These are phyloP conservation scores for Drosophila gunungcola DNA, from an alignment of 1,140 invertebrate genomes.

Conservation along the genomic window DNA sequence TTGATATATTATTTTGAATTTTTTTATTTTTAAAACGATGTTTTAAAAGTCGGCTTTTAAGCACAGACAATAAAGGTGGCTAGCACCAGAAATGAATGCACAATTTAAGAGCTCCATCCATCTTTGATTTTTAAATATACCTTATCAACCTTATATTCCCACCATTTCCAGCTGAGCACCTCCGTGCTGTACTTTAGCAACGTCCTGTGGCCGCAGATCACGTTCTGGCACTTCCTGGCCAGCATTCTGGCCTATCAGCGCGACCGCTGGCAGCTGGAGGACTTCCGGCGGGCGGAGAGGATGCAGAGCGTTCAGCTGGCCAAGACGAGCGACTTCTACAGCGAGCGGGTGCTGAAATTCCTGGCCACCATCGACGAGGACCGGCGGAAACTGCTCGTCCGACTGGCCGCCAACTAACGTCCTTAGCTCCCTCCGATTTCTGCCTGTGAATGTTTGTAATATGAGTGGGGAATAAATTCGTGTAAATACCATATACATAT, in stretches of 20 bases:
- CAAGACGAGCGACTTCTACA: slow-evolving; percentile 60
- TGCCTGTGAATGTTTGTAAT: slow-evolving; percentile 13
- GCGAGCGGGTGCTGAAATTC: slow-evolving; percentile 65
- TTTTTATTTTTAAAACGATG: too few species aligned
- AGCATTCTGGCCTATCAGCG: slow-evolving; percentile 94
- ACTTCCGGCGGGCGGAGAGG: slow-evolving; percentile 37
- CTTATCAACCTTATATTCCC: too few species aligned
- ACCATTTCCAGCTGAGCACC: slow-evolving; percentile 87
- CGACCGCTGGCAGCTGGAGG: slow-evolving; percentile 49
- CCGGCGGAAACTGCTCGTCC: slow-evolving; percentile 56
- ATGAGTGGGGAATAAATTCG: slow-evolving; percentile 24
- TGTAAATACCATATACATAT: slow-evolving; percentile 24
- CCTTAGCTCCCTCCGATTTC: background rate
- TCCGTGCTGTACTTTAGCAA: slow-evolving; percentile 92
- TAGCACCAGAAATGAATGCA: too few species aligned
- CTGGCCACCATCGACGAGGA: slow-evolving; percentile 59
- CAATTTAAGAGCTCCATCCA: too few species aligned
- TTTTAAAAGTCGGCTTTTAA: too few species aligned
- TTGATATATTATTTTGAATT: too few species aligned
- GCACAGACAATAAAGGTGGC: too few species aligned
- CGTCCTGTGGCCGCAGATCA: slow-evolving; percentile 97
- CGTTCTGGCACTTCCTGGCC: slow-evolving; percentile 94
- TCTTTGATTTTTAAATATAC: too few species aligned
- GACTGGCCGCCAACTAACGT: slow-evolving; percentile 43
- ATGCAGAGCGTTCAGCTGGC: slow-evolving; percentile 49